phyloP scores from a whole-genome alignment of 1,140 invertebrate species.

The Atta colombica region DNA sequence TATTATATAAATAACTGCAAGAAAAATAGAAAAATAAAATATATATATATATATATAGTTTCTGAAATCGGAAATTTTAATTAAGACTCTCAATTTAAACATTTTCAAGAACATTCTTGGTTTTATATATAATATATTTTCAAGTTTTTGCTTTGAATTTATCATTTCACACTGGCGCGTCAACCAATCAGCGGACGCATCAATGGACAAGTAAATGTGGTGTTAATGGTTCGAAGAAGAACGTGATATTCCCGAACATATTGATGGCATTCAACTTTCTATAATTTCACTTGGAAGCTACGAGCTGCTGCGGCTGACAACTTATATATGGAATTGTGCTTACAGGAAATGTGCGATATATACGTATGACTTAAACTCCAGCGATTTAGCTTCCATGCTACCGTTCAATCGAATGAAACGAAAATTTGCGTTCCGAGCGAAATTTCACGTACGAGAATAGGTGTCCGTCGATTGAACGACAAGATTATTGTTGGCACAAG shows the following conservation, averaged over 20 bases:
- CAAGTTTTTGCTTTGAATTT: neutral
- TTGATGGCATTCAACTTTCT: slow-evolving; percentile 34
- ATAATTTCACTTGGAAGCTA: slow-evolving; percentile 68
- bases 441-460: slow-evolving; percentile 48
- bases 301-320: slow-evolving; percentile 62
- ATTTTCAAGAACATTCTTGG: neutral
- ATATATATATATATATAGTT: neutral
- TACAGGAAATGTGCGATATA: slow-evolving; percentile 63
- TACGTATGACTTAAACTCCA: slow-evolving; percentile 54
- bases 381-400: slow-evolving; percentile 55
- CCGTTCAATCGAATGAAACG: slow-evolving; percentile 59
- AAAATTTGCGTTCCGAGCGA: slow-evolving; percentile 64
- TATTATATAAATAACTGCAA: neutral
- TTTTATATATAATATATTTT: neutral
- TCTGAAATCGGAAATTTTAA: neutral
- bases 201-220: slow-evolving; percentile 29
- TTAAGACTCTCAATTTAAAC: neutral
- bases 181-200: neutral
- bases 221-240: slow-evolving; percentile 30
- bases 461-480: slow-evolving; percentile 27
- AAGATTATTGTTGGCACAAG: slow-evolving; percentile 36
- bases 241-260: slow-evolving; percentile 41
- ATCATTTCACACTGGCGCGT: neutral
- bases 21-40: slow-evolving; percentile 3
- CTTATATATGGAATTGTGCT: slow-evolving; percentile 69